Evolutionary conservation across 2,113 vertebrate genomes (phyloP).

Genomic region (Pachyramphus minor): DNA sequence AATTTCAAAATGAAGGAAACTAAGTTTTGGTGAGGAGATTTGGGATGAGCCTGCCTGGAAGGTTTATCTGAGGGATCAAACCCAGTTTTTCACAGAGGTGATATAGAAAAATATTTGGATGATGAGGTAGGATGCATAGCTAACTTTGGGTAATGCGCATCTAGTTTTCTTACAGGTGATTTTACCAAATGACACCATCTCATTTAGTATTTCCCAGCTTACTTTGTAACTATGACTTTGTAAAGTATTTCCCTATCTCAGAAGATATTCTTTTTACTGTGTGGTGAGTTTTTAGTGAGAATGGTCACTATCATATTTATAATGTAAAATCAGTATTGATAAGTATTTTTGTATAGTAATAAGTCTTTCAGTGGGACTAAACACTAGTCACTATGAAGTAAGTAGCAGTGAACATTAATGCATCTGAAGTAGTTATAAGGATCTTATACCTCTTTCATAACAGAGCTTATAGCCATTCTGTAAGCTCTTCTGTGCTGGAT

Average conservation of each 20-base stretch:
- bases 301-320: background rate
- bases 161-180: background rate
- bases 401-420: background rate
- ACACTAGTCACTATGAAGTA: background rate
- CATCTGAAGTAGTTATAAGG: background rate
- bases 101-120: background rate
- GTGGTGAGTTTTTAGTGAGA: background rate
- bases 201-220: background rate
- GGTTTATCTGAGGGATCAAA: background rate
- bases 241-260: background rate
- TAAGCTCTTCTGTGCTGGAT: background rate
- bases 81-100: background rate
- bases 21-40: background rate
- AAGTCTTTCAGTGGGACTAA: background rate
- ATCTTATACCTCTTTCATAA: fast-evolving
- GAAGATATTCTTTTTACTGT: background rate
- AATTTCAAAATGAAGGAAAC: background rate
- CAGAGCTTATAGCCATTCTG: background rate
- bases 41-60: background rate
- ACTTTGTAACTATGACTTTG: background rate
- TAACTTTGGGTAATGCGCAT: background rate
- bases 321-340: background rate
- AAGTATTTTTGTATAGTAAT: background rate
- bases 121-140: background rate
- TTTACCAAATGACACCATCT: background rate